Base-by-base conservation (phyloP, 37 sponge, comb jelly and placozoan genomes). In the Tethya wilhelma region DNA sequence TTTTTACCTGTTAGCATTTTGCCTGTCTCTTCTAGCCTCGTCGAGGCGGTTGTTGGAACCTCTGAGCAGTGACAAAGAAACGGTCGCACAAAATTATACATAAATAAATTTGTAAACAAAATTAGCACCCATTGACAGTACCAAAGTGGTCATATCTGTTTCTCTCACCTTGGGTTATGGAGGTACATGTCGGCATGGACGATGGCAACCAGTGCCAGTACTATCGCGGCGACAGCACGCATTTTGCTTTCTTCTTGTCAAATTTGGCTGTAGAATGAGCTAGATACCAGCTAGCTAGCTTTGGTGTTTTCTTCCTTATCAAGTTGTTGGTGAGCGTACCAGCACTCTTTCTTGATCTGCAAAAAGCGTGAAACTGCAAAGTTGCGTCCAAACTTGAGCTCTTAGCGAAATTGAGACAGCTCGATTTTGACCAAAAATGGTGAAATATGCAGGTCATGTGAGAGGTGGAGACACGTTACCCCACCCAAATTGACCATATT, bases 41-140 rank as follows among this genome's bases (percentile, higher is more conserved):
- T 94, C 97, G 56, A 98, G 82, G 0, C 99, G 90, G 71, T 98
- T 96, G 91, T 98, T 98, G 59, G 87, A 81, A 11, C 99, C 99
- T 45, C 99, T 89, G 65, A 43, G 65, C 22, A 29, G 44, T 34
- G 33, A 65, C 0, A 63, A n/a, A 38, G 8, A 72, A n/a, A 44
- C 40, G 8, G 38, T 39, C 14, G 5, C 67, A 66, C 6, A 38
- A 66, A 69, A 69, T 8, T 25, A 5, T 23, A 59, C 17, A 6
- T 59, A 67, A 65, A 30, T 65, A 34, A 30, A 19, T 29, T 2
- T 36, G 57, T 39, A 9, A 0, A 38, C 67, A 22, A 81, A 36
- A n/a, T 33, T 2, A 23, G 58, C 30, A 62, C 17, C 17, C 14
- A 69, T 1, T 11, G 20, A 69, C 39, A 11, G 23, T 7, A 45